Percentiles rank a stretch among this genome's conserved stretches.
These are phyloP conservation scores for Paralvinella palmiformis DNA, from an alignment of 1,140 invertebrate genomes.

Conservation along the genomic window DNA sequence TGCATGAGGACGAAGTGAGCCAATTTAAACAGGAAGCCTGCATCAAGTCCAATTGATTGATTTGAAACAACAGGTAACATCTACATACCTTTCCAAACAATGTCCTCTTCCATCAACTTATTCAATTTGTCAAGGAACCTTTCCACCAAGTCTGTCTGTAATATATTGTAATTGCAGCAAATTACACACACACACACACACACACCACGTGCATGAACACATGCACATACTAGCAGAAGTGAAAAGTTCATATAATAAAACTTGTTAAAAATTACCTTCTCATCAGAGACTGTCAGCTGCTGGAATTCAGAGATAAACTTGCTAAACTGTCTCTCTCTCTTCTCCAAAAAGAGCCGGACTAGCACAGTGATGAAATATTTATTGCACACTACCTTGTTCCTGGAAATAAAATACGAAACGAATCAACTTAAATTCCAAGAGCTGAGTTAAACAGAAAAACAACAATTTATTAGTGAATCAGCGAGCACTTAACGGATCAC, in stretches of 20 bases:
- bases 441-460: too few relatives aligned
- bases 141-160: constrained; percentile 54
- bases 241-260: too few relatives aligned
- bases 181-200: not conserved
- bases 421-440: too few relatives aligned
- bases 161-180: constrained; percentile 11
- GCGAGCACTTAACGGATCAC: too few relatives aligned
- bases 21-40: too few relatives aligned
- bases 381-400: constrained; percentile 68
- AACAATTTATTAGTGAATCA: too few relatives aligned
- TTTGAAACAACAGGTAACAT: too few relatives aligned
- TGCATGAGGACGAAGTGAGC: too few relatives aligned
- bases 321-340: constrained; percentile 59
- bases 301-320: constrained; percentile 73
- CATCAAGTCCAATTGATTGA: too few relatives aligned
- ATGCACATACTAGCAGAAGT: too few relatives aligned
- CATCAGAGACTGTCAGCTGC: constrained; percentile 67
- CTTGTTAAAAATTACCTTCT: constrained; percentile 62
- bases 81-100: constrained; percentile 64
- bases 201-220: not conserved
- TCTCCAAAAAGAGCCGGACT: constrained; percentile 72
- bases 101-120: constrained; percentile 61
- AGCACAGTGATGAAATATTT: constrained; percentile 74
- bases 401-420: constrained; percentile 31
- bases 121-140: constrained; percentile 60